Conservation (phyloP, 2,797 vertebrate species). For the Gouania willdenowi region DNA sequence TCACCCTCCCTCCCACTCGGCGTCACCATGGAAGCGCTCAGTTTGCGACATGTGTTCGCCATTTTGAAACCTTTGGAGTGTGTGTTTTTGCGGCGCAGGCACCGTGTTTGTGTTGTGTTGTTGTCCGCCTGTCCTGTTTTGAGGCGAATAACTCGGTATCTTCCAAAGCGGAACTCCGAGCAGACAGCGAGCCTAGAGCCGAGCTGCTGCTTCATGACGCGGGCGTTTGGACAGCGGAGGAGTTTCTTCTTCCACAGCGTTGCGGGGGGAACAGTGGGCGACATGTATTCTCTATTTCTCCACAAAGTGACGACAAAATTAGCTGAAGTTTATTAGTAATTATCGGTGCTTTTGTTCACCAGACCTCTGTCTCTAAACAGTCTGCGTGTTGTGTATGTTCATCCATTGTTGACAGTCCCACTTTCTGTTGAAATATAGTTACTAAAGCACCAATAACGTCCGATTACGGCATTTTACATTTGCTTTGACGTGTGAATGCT, state of each 20-base stretch:
- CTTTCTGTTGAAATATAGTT: no score
- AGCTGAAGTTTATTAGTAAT: no score
- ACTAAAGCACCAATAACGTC: no score
- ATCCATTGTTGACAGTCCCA: no score
- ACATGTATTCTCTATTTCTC: slow-evolving; percentile 49
- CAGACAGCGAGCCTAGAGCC: slow-evolving; percentile 3
- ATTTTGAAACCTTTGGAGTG: slow-evolving; percentile 83
- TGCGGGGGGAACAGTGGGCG: no score
- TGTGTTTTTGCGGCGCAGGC: no score
- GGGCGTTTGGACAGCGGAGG: slow-evolving; percentile 25
- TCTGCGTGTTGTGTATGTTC: no score
- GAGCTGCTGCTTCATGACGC: slow-evolving; percentile 20
- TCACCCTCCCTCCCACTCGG: slow-evolving; percentile 15
- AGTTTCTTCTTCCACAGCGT: slow-evolving; percentile 3
- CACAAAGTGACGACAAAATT: no score
- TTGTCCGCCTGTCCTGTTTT: slow-evolving; percentile 31
- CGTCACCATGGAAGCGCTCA: slow-evolving; percentile 86
- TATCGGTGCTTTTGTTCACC: no score
- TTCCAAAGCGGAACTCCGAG: slow-evolving; percentile 39
- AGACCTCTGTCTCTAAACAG: no score
- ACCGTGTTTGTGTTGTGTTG: slow-evolving; percentile 5
- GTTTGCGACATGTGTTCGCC: slow-evolving; percentile 81
- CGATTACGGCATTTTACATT: no score
- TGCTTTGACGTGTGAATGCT: no score
- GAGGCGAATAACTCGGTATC: slow-evolving; percentile 42